Evolutionary conservation across 2,113 vertebrate genomes (phyloP).

Genomic region (Vanacampus margaritifer): DNA sequence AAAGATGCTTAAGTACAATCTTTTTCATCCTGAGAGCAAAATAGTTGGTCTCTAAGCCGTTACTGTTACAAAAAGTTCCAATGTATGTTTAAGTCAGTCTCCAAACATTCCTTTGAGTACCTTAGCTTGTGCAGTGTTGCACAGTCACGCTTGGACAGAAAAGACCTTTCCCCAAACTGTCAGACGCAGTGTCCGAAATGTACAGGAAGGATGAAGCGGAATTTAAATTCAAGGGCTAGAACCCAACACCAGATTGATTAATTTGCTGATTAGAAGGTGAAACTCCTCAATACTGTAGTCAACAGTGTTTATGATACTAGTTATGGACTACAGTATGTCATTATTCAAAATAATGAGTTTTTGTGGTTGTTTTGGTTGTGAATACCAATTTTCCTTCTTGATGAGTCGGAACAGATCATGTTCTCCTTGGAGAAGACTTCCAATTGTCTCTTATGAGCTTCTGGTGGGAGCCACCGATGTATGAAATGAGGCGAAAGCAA

Average conservation of each 20-base stretch:
- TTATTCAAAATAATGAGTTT: constrained; percentile 27
- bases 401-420: constrained; percentile 34
- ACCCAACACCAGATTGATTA: not conserved
- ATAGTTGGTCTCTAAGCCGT: too few relatives aligned
- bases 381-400: constrained; percentile 37
- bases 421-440: constrained; percentile 43
- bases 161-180: too few relatives aligned
- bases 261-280: not conserved
- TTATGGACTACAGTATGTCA: not conserved
- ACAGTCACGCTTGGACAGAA: too few relatives aligned
- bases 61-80: too few relatives aligned
- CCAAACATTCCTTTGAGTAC: too few relatives aligned
- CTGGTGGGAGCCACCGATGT: constrained; percentile 43
- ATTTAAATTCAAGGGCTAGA: not conserved
- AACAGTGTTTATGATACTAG: not conserved
- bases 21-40: too few relatives aligned
- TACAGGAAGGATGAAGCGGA: too few relatives aligned
- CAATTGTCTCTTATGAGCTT: constrained; percentile 52
- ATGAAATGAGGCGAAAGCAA: constrained; percentile 58
- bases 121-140: too few relatives aligned
- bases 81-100: too few relatives aligned
- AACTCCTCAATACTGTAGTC: not conserved
- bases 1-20: too few relatives aligned
- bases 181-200: too few relatives aligned
- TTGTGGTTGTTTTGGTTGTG: constrained; percentile 29